Evolutionary conservation across 1,140 invertebrate species (phyloP), one percentile per base, ranked within the genome.

Genomic region (Drosophila micromelanica): DNA sequence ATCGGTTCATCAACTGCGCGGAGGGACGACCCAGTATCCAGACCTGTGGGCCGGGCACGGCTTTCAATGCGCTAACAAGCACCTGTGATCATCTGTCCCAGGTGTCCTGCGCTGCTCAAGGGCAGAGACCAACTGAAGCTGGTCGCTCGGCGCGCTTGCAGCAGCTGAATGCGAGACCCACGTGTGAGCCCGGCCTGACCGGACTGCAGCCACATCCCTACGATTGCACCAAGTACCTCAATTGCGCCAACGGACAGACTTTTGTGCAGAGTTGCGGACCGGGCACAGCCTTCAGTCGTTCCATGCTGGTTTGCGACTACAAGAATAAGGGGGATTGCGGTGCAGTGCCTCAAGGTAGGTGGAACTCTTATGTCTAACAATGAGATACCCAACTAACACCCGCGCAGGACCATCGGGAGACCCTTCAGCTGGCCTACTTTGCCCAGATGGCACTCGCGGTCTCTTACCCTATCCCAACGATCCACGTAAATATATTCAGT

Each of bases 1-100:
- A 94, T 73, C 94, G 95, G 71, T 96, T 94, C 86, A 92, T 96
- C 7, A 95, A 95, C 77, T 96, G 96, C 75, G 95, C 93, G 90
- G 93, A 94, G 23, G 95, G 95, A 1, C 91, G 93, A 27, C 93
- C 94, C 7, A 90, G 92, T 38, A 92, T 95, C 2, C 93, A 95
- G 78, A 93, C 93, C 5, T 96, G 96, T 80, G 93, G 93, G 1
- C 93, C 95, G 0, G 95, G 95, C 23, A 96, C 95, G 0, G 85
- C 94, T 0, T 96, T 96, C 77, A 95, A 95, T 92, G 93, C 94
- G 0, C 84, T 92, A 12, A 94, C 93, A 0, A 78, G 93, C 20
- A 93, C 94, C 61, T 96, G 95, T 73, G 95, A 96, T 91, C 94
- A 93, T 69, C 93, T 94, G 40, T 61, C 32, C 30, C 69, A 70